A percentile compares a stretch with the other conserved stretches of the same genome.
These are phyloP conservation scores for Pollenia amentaria DNA, from an alignment of 2,888 invertebrate species.

Conservation along the genomic window DNA sequence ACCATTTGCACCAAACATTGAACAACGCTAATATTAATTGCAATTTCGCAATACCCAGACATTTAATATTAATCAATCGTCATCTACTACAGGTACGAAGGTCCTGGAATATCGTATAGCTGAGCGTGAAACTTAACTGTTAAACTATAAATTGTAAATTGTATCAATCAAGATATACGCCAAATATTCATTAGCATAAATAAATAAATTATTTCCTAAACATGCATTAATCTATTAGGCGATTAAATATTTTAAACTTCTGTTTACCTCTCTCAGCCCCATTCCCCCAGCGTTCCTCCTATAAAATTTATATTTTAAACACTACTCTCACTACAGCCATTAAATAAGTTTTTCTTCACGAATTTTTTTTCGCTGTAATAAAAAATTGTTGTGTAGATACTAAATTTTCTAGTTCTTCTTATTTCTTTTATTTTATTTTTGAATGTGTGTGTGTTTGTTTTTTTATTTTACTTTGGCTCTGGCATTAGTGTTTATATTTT, in stretches of 20 bases:
- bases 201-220: constrained; percentile 5
- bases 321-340: constrained; percentile 81
- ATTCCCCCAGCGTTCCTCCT: not conserved
- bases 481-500: constrained; percentile 82
- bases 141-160: too few relatives aligned
- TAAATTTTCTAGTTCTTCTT: constrained; percentile 80
- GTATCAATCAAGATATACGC: too few relatives aligned
- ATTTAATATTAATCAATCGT: too few relatives aligned
- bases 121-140: too few relatives aligned
- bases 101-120: too few relatives aligned
- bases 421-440: constrained; percentile 81
- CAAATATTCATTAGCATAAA: too few relatives aligned
- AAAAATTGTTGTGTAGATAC: constrained; percentile 81
- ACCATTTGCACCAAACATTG: too few relatives aligned
- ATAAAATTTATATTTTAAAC: constrained; percentile 69
- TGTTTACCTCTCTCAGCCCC: constrained; percentile 26
- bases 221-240: constrained; percentile 5
- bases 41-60: too few relatives aligned
- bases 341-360: constrained; percentile 78
- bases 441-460: constrained; percentile 21
- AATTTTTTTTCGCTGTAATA: constrained; percentile 81
- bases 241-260: constrained; percentile 52
- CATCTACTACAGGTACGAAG: too few relatives aligned
- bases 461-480: constrained; percentile 67
- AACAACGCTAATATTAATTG: too few relatives aligned